A percentile compares a stretch with the other conserved stretches of the same genome.
Evolutionary conservation across 2,888 invertebrate species (phyloP).

Genomic region (Trisateles emortualis): DNA sequence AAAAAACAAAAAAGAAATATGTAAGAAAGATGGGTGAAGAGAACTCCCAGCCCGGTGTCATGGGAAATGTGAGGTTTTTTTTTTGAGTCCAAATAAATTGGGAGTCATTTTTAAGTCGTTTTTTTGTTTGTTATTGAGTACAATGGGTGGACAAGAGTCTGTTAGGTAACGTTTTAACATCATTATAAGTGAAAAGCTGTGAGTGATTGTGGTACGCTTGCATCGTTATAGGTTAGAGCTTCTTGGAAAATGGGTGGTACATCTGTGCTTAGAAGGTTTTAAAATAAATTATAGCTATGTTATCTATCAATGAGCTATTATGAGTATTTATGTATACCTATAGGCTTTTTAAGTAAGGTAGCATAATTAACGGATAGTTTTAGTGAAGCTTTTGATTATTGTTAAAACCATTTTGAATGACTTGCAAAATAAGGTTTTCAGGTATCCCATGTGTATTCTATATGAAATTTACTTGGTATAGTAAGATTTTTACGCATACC

Average conservation of each 20-base stretch:
- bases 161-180: slow-evolving; percentile 86
- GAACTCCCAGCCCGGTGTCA: slow-evolving; percentile 80
- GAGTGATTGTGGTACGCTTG: slow-evolving; percentile 71
- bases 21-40: slow-evolving; percentile 73
- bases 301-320: background rate
- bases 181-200: slow-evolving; percentile 84
- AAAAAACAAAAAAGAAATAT: slow-evolving; percentile 77
- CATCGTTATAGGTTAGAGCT: slow-evolving; percentile 26
- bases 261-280: background rate
- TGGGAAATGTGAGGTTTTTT: slow-evolving; percentile 79
- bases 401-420: too few relatives aligned
- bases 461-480: too few relatives aligned
- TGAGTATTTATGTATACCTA: background rate
- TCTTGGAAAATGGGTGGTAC: slow-evolving; percentile 34
- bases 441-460: too few relatives aligned
- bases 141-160: slow-evolving; percentile 85
- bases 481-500: too few relatives aligned
- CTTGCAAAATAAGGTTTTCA: too few relatives aligned
- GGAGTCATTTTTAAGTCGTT: slow-evolving; percentile 79
- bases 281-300: background rate
- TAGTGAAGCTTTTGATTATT: too few relatives aligned
- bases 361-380: too few relatives aligned
- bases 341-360: too few relatives aligned
- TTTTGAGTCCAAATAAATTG: slow-evolving; percentile 85
- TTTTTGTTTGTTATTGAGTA: slow-evolving; percentile 79